Evolutionary conservation across 2,797 vertebrate genomes (phyloP).

Genomic region (Rhincodon typus): DNA sequence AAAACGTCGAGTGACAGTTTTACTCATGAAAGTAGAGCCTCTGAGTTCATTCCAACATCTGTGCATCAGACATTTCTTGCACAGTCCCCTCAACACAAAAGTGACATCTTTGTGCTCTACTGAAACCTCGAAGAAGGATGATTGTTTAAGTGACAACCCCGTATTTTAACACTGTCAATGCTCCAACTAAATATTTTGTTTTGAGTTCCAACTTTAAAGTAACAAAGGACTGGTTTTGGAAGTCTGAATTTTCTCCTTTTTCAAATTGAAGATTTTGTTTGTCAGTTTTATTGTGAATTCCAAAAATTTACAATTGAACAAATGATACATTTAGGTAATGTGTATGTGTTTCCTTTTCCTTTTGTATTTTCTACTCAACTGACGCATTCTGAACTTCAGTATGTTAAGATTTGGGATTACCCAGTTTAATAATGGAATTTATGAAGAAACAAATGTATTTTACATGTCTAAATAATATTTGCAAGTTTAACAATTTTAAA

Average conservation of each 20-base stretch:
- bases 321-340: background rate
- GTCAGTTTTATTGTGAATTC: background rate
- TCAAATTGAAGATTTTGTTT: background rate
- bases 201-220: background rate
- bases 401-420: background rate
- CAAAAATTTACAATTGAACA: background rate
- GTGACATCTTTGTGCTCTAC: background rate
- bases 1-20: background rate
- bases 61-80: background rate
- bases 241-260: background rate
- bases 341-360: no score
- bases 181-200: background rate
- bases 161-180: background rate
- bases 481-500: background rate
- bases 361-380: background rate
- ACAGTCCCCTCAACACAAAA: background rate
- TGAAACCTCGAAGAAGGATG: background rate
- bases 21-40: background rate
- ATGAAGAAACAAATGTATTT: background rate
- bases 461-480: background rate
- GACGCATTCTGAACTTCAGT: background rate
- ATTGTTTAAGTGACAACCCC: background rate
- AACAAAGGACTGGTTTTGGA: background rate
- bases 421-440: background rate
- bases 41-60: background rate